phyloP scores from a whole-genome alignment of 1,140 invertebrate species.

The Mamestra configurata region DNA sequence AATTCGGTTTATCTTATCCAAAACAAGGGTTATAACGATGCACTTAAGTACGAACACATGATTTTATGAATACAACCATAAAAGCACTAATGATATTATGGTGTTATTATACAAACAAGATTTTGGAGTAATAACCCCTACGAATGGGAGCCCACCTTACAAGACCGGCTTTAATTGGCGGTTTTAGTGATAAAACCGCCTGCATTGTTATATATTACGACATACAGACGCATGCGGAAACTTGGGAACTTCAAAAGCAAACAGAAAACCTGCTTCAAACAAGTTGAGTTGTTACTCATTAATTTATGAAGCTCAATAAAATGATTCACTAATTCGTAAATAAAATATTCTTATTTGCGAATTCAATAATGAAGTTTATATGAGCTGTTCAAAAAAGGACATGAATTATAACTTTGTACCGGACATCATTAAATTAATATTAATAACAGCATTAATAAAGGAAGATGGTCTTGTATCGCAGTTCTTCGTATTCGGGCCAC shows the following conservation, averaged over 20 bases:
- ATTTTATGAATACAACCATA: conserved; percentile 77
- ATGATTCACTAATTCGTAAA: conserved; percentile 29
- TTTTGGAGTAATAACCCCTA: conserved; percentile 60
- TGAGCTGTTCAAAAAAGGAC: conserved; percentile 29
- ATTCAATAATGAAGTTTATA: conserved; percentile 27
- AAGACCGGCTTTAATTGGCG: conserved; percentile 64
- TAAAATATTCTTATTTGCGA: conserved; percentile 21
- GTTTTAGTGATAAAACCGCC: conserved; percentile 54
- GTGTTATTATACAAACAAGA: conserved; percentile 77
- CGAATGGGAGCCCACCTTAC: conserved; percentile 58
- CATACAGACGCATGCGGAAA: conserved; percentile 33
- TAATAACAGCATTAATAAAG: conserved; percentile 41
- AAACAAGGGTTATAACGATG: conserved; percentile 76
- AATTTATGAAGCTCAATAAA: conserved; percentile 45
- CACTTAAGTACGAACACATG: conserved; percentile 69
- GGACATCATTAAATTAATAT: conserved; percentile 38
- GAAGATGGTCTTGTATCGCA: conserved; percentile 36
- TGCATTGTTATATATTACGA: conserved; percentile 50
- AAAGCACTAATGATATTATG: conserved; percentile 72
- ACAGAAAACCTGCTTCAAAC: conserved; percentile 24
- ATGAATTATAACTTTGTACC: conserved; percentile 36
- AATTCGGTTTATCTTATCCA: conserved; percentile 78
- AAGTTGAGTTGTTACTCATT: conserved; percentile 23
- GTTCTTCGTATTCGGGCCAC: conserved; percentile 37
- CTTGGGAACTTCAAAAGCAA: conserved; percentile 34